Evolutionary conservation across 2,797 vertebrate genomes (phyloP).

Genomic region (Mus spretus): DNA sequence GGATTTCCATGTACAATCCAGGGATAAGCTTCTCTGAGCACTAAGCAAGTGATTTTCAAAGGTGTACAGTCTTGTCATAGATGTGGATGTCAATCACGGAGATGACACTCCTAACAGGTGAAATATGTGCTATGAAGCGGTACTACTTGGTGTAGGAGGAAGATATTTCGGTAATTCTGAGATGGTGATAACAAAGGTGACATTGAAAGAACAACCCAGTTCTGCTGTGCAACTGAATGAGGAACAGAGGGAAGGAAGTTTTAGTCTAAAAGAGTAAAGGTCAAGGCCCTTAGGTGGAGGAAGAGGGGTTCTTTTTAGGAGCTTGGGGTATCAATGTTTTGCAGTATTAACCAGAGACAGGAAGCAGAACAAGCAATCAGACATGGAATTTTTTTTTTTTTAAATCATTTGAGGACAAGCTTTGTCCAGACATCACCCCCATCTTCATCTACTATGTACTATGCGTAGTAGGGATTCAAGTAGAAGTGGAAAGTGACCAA

Average conservation of each 20-base stretch:
- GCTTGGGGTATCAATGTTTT: not conserved
- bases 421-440: rapidly evolving
- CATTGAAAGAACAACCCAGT: not conserved
- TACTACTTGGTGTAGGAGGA: rapidly evolving
- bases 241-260: not conserved
- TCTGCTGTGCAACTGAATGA: not conserved
- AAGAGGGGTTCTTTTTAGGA: not conserved
- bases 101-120: too few relatives aligned
- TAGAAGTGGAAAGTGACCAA: not conserved
- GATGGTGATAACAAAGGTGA: not conserved
- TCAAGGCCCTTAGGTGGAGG: not conserved
- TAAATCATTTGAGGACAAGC: not conserved
- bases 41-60: not conserved
- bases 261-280: not conserved
- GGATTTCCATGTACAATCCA: not conserved
- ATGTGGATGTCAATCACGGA: not conserved
- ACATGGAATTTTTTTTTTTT: not conserved
- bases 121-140: not conserved
- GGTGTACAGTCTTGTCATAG: not conserved
- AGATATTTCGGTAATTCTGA: not conserved
- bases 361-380: not conserved
- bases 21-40: not conserved
- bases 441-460: too few relatives aligned
- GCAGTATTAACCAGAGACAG: not conserved
- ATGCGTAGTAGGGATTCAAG: not conserved